phyloP scores from a whole-genome alignment of 2,888 invertebrate species.

The Acanthococcus lagerstroemiae region DNA sequence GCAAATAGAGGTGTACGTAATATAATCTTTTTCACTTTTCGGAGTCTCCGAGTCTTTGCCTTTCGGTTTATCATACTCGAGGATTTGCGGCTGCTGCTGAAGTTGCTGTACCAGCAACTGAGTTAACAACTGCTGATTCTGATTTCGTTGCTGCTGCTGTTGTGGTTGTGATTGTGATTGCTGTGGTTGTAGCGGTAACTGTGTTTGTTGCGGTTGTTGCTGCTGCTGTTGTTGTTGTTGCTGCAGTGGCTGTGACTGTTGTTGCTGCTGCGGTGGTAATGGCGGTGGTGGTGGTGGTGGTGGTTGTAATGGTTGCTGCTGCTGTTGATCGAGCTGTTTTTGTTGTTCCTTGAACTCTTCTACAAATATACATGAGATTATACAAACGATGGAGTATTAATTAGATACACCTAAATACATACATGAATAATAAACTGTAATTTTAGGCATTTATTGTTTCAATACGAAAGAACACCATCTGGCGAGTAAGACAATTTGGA shows the following conservation, averaged over 20 bases:
- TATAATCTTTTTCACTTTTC: slow-evolving; percentile 40
- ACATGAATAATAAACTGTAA: too few species aligned
- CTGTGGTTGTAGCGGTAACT: not conserved
- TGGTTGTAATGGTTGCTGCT: not conserved
- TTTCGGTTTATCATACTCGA: slow-evolving; percentile 13
- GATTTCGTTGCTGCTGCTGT: not conserved
- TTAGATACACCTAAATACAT: too few species aligned
- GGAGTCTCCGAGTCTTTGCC: slow-evolving; percentile 20
- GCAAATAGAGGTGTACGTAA: slow-evolving; percentile 45
- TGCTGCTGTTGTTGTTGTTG: slow-evolving; percentile 9
- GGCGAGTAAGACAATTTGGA: too few species aligned
- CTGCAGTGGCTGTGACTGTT: slow-evolving; percentile 4
- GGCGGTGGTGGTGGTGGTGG: not conserved
- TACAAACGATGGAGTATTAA: too few species aligned
- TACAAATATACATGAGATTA: too few species aligned
- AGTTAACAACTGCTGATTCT: slow-evolving; percentile 9
- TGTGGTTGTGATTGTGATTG: not conserved
- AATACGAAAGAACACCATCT: too few species aligned
- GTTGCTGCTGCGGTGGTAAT: not conserved
- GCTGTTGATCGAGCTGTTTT: not conserved
- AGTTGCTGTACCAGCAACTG: slow-evolving; percentile 8
- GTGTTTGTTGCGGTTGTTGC: not conserved
- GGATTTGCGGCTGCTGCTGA: slow-evolving; percentile 5
- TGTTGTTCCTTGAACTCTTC: slow-evolving; percentile 24
- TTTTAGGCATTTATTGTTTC: too few species aligned